phyloP scores from a whole-genome alignment of 2,888 invertebrate genomes.

The Amblyteles armatorius region DNA sequence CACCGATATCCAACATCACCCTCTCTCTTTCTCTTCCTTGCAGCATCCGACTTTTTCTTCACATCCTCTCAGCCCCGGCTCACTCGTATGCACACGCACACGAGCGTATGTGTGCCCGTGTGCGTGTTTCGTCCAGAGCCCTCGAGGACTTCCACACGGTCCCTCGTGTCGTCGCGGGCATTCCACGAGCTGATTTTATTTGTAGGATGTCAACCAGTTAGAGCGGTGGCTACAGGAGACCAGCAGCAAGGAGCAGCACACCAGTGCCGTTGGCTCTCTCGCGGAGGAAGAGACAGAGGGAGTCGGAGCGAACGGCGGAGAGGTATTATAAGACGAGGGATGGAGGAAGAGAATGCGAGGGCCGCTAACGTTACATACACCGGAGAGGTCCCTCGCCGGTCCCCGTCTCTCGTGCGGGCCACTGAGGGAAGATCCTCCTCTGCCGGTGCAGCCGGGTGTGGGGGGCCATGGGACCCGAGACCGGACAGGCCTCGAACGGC shows the following conservation, averaged over 20 bases:
- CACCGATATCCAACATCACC: slow-evolving; percentile 59
- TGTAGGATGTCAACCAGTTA: slow-evolving; percentile 83
- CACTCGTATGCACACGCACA: not conserved
- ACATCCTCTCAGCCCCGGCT: slow-evolving; percentile 54
- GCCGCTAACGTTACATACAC: slow-evolving; percentile 46
- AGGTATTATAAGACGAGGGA: slow-evolving; percentile 53
- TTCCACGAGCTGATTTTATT: slow-evolving; percentile 84
- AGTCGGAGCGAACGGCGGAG: slow-evolving; percentile 62
- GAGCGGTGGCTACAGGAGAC: slow-evolving; percentile 72
- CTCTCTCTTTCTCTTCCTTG: slow-evolving; percentile 51
- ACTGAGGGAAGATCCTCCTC: slow-evolving; percentile 44
- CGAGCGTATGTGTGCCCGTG: not conserved
- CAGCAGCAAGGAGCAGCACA: slow-evolving; percentile 69
- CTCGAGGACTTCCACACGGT: slow-evolving; percentile 75
- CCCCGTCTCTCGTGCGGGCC: slow-evolving; percentile 18
- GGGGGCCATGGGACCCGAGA: slow-evolving; percentile 76
- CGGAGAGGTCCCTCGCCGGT: slow-evolving; percentile 29
- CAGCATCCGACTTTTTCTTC: slow-evolving; percentile 55
- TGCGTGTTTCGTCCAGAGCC: slow-evolving; percentile 42
- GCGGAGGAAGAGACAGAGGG: slow-evolving; percentile 18
- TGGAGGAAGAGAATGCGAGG: slow-evolving; percentile 60
- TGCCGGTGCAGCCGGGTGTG: slow-evolving; percentile 61
- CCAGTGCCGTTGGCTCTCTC: slow-evolving; percentile 70
- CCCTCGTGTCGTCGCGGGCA: slow-evolving; percentile 82
- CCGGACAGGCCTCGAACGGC: slow-evolving; percentile 81